Evolutionary conservation across 2,888 invertebrate genomes (phyloP).

Genomic region (Himalopsyche tibetana): DNA sequence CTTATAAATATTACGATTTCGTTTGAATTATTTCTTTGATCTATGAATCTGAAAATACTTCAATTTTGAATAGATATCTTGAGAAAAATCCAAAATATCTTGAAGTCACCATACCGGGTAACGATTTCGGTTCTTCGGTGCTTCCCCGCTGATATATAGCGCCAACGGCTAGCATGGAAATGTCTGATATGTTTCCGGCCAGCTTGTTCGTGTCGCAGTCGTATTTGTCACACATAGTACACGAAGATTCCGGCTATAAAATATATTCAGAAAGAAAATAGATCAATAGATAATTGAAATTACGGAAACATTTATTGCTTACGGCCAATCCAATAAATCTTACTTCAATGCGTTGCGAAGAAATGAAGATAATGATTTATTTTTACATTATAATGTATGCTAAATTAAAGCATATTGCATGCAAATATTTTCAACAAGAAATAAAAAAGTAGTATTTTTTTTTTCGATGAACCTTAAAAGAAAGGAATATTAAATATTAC

Average conservation of each 20-base stretch:
- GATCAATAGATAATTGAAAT: too few relatives aligned
- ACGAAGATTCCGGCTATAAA: neutral
- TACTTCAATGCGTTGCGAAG: too few relatives aligned
- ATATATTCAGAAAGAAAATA: neutral
- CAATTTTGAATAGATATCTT: neutral
- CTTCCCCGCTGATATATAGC: conserved; percentile 80
- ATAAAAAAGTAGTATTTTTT: too few relatives aligned
- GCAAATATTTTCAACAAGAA: too few relatives aligned
- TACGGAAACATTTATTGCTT: too few relatives aligned
- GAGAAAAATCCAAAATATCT: neutral
- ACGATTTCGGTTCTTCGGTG: conserved; percentile 70
- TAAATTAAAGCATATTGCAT: too few relatives aligned
- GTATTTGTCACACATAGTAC: neutral
- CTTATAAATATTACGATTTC: neutral
- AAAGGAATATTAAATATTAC: too few relatives aligned
- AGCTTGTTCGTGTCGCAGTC: neutral
- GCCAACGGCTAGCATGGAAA: conserved; percentile 76
- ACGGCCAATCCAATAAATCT: too few relatives aligned
- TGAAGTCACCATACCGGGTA: conserved; percentile 48
- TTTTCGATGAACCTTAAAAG: too few relatives aligned
- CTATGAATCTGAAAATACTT: neutral
- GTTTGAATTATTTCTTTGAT: neutral
- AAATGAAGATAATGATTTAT: too few relatives aligned
- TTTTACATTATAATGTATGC: too few relatives aligned
- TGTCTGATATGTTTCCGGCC: conserved; percentile 72